phyloP scores from a whole-genome alignment of 2,113 vertebrate genomes.

The Anhinga rufa region DNA sequence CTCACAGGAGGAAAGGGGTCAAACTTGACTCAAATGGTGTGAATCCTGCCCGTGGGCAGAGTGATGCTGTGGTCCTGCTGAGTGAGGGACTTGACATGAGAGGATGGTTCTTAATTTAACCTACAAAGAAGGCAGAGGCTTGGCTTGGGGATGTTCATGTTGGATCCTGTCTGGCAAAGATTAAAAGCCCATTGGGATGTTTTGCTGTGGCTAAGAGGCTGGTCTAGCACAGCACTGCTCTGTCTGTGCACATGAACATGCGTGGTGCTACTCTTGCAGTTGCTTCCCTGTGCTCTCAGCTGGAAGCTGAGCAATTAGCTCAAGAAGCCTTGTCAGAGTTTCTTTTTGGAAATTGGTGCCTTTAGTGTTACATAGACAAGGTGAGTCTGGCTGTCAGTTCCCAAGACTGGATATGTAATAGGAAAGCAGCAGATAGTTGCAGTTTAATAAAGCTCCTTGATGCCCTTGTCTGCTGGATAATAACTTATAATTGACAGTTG shows the following conservation, averaged over 20 bases:
- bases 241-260: not conserved
- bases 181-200: not conserved
- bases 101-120: not conserved
- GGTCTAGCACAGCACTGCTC: not conserved
- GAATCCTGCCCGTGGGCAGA: not conserved
- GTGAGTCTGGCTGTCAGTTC: not conserved
- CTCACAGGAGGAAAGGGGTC: not conserved
- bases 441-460: slow-evolving; percentile 17
- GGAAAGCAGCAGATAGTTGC: not conserved
- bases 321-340: not conserved
- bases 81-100: not conserved
- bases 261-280: not conserved
- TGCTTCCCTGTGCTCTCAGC: not conserved
- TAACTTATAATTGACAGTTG: slow-evolving; percentile 4
- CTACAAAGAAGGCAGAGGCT: not conserved
- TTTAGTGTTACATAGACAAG: not conserved
- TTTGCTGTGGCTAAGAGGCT: not conserved
- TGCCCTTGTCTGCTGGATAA: slow-evolving; percentile 11
- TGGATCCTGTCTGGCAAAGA: not conserved
- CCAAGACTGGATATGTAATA: not conserved
- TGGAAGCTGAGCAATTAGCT: slow-evolving; percentile 4
- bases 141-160: accelerated
- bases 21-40: not conserved
- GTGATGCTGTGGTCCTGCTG: not conserved
- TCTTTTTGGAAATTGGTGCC: not conserved